These are phyloP conservation scores for Euphysa ruthae DNA, from an alignment of 30 jellyfish, hydroid and myxozoan genomes.

Conservation along the genomic window DNA sequence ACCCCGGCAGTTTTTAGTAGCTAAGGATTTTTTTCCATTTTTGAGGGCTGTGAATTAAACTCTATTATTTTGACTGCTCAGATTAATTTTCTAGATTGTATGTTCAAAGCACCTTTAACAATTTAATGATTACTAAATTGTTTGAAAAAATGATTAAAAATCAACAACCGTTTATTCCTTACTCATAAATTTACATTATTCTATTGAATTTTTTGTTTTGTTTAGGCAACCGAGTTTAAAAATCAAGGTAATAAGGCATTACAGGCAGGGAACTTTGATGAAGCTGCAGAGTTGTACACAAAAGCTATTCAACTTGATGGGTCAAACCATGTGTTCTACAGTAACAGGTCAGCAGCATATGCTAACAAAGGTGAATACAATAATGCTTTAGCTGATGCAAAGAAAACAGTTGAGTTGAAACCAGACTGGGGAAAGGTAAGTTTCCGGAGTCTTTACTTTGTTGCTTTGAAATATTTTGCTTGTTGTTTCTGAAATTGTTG, in stretches of 20 bases:
- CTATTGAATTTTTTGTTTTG: no score
- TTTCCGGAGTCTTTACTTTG: not conserved
- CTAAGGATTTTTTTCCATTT: no score
- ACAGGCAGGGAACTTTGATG: slow-evolving; percentile 60
- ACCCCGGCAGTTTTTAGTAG: no score
- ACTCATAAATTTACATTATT: no score
- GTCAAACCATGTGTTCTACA: slow-evolving; percentile 78
- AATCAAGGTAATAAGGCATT: slow-evolving; percentile 70
- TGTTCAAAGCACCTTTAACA: no score
- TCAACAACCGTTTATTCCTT: no score
- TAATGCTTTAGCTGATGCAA: slow-evolving; percentile 88
- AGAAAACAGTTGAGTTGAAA: slow-evolving; percentile 82
- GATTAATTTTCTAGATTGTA: no score
- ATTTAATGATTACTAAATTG: no score
- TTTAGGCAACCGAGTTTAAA: slow-evolving; percentile 68
- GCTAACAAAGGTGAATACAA: slow-evolving; percentile 80
- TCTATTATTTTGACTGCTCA: no score
- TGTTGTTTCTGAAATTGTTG: not conserved
- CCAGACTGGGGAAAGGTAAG: slow-evolving; percentile 99
- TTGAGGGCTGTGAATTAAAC: no score
- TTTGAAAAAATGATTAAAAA: no score
- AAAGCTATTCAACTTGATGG: slow-evolving; percentile 92
- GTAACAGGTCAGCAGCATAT: slow-evolving; percentile 99
- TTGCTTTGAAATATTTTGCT: not conserved
- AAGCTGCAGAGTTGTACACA: slow-evolving; percentile 72